Percentiles rank a stretch among this genome's conserved stretches.
Conservation (phyloP, 2,797 vertebrate genomes). For the Mus caroli region DNA sequence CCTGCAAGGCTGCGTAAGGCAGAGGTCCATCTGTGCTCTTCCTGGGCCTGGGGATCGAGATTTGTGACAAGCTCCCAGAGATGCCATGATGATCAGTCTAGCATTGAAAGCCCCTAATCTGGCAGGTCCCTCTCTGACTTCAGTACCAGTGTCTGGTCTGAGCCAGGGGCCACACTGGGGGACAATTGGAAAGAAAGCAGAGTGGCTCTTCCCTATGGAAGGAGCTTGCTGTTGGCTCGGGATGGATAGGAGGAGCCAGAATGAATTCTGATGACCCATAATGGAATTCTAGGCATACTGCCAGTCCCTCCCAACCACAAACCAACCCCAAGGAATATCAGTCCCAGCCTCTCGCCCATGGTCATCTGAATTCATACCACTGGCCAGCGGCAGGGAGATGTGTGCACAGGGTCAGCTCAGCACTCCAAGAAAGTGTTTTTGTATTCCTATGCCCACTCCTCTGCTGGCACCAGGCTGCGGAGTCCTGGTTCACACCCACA, state of each 20-base stretch:
- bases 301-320: rapidly evolving
- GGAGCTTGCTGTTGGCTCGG: not conserved
- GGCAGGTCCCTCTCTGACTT: not conserved
- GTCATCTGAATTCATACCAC: conserved; percentile 77
- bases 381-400: conserved; percentile 47
- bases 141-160: not conserved
- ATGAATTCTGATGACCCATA: conserved; percentile 71
- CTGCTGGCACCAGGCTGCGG: rapidly evolving
- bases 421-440: not conserved
- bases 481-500: not conserved
- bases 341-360: rapidly evolving
- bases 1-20: not conserved
- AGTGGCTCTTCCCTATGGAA: not conserved
- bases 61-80: not conserved
- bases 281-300: not conserved
- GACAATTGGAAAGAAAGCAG: no score
- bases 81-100: not conserved
- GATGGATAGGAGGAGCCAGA: not conserved
- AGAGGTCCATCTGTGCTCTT: not conserved
- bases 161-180: not conserved
- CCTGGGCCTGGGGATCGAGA: not conserved
- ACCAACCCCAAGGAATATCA: not conserved
- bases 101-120: not conserved
- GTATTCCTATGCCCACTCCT: not conserved
- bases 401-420: conserved; percentile 74